A percentile compares a stretch with the other conserved stretches of the same genome.
Evolutionary conservation across 2,113 vertebrate genomes (phyloP).

Genomic region (Caretta caretta): DNA sequence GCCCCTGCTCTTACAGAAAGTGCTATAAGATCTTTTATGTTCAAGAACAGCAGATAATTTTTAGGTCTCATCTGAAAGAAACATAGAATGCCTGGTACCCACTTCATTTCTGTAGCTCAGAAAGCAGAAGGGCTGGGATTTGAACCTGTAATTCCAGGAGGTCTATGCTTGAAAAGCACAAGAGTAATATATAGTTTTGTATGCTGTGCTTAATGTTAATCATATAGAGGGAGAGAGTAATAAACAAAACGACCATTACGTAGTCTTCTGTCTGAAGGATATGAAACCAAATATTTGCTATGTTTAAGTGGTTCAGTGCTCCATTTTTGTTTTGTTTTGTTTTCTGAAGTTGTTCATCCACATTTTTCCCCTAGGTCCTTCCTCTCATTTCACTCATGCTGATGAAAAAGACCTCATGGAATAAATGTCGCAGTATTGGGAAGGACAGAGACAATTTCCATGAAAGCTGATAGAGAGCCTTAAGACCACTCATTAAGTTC

Average conservation of each 20-base stretch:
- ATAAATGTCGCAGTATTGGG: background rate
- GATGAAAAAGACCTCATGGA: background rate
- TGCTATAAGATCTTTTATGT: background rate
- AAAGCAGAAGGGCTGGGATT: background rate
- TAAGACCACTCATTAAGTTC: background rate
- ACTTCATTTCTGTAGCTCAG: background rate
- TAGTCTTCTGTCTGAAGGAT: background rate
- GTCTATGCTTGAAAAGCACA: background rate
- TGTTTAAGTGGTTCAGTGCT: background rate
- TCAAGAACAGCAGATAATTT: background rate
- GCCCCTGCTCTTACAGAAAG: background rate
- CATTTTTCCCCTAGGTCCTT: background rate
- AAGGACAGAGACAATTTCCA: background rate
- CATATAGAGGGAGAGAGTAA: background rate
- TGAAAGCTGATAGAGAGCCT: background rate
- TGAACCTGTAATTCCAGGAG: background rate
- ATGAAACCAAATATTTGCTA: background rate
- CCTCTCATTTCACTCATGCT: background rate
- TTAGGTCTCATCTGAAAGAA: rapidly evolving
- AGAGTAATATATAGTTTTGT: background rate
- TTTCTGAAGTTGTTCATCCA: background rate
- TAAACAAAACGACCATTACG: background rate
- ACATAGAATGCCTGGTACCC: background rate
- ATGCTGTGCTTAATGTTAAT: background rate
- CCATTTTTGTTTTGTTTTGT: background rate